These are phyloP conservation scores for Cariama cristata DNA, from an alignment of 2,113 vertebrate genomes.

Conservation along the genomic window DNA sequence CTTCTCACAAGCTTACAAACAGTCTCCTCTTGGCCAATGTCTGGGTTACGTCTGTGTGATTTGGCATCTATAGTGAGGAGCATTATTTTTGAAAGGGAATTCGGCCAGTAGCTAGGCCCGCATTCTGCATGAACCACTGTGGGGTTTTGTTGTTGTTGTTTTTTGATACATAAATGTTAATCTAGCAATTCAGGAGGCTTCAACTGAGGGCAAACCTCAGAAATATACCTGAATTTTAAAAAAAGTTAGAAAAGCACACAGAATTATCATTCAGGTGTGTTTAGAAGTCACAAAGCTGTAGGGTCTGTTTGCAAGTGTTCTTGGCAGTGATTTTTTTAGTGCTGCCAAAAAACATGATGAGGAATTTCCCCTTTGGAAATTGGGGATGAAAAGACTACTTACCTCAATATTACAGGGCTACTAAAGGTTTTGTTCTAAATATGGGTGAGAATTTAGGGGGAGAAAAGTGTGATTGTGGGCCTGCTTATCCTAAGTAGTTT, in stretches of 20 bases:
- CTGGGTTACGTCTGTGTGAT: neutral
- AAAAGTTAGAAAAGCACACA: neutral
- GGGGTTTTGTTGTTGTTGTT: neutral
- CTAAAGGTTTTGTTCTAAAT: rapidly evolving
- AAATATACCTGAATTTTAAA: neutral
- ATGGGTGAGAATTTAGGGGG: neutral
- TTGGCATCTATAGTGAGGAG: neutral
- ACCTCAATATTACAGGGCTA: neutral
- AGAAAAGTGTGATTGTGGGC: neutral
- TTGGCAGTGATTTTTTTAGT: neutral
- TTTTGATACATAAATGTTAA: neutral
- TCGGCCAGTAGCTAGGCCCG: neutral
- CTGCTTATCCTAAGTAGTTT: neutral
- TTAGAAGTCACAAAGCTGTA: neutral
- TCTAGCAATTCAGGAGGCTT: neutral
- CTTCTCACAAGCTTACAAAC: neutral
- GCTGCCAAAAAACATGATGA: neutral
- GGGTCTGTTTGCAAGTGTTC: neutral
- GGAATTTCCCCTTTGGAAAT: neutral
- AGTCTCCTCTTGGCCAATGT: neutral
- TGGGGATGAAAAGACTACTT: neutral
- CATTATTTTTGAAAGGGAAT: neutral
- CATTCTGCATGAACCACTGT: neutral
- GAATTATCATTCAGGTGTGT: neutral
- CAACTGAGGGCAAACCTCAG: neutral